Evolutionary conservation across 2,888 invertebrate species (phyloP), one percentile per base, ranked within the genome.

Genomic region (Copidosoma aretas): DNA sequence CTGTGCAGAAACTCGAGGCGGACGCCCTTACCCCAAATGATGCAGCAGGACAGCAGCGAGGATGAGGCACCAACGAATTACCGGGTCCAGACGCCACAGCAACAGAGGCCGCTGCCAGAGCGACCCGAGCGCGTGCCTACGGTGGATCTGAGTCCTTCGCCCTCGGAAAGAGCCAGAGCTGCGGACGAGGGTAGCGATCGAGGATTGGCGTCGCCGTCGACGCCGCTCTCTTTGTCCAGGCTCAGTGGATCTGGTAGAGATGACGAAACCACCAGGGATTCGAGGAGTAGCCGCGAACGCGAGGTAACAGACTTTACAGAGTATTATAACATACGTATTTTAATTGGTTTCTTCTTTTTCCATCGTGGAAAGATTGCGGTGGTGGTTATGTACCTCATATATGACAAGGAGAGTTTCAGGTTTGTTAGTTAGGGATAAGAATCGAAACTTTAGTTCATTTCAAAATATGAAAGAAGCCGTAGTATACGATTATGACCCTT

Each of bases 1-100:
- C 84, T 91, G 65, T 89, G 89, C 75, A 86, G 90, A 74, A 90
- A 89, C 79, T 89, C 87, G 73, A 83, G 86, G 75, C 81, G 87
- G 52, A 86, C 87, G 68, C 87, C 87, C 15, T 77, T 87, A 66
- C 84, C 86, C 21, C 84, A 86, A 73, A 74, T 80, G 59, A 76
- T 80, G 39, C 82, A 83, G 73, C 81, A 82, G 73, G 80, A 82
- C 69, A 86, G 85, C 76, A 85, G 86, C 68, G 87, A 85, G 72
- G 87, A 87, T 75, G 87, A 87, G 75, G 56, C 69, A 19, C 73
- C 76, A 46, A 76, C 71, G 49, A 73, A 75, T 22, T 71, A 72
- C 46, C 76, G 77, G 12, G 43, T 46, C 4, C 43, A 46, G 24
- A 61, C 76, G 49, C 25, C 56, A n/a, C 25, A 56, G 10, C 62